phyloP scores from a whole-genome alignment of 2,888 invertebrate species.

The Carabus problematicus region DNA sequence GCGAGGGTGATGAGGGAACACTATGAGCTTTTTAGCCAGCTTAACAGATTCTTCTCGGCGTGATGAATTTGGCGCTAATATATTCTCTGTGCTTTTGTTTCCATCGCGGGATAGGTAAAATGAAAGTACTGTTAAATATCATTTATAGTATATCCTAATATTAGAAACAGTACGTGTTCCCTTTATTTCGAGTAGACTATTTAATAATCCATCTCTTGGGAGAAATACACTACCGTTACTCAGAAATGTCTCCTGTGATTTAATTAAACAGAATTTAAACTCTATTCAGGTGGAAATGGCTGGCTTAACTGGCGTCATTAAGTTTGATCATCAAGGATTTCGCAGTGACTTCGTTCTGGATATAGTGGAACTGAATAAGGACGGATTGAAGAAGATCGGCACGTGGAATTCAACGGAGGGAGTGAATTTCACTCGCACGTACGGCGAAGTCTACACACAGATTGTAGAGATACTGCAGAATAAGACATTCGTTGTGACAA shows the following conservation, averaged over 20 bases:
- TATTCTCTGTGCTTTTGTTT: too few species aligned
- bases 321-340: conserved; percentile 94
- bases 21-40: too few species aligned
- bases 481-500: conserved; percentile 89
- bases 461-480: conserved; percentile 91
- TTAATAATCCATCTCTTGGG: background rate
- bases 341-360: conserved; percentile 90
- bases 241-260: conserved; percentile 11
- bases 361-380: conserved; percentile 86
- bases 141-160: background rate
- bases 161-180: background rate
- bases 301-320: conserved; percentile 91
- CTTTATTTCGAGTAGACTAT: too few species aligned
- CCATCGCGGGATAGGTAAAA: background rate
- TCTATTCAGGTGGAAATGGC: conserved; percentile 81
- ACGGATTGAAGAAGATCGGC: conserved; percentile 84
- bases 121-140: background rate
- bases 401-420: conserved; percentile 89
- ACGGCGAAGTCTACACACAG: conserved; percentile 84
- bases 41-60: too few species aligned
- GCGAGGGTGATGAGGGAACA: too few species aligned
- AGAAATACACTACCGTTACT: conserved; percentile 1
- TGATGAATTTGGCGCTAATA: too few species aligned
- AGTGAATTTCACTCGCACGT: conserved; percentile 86
- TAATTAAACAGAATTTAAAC: conserved; percentile 19